These are phyloP conservation scores for Drosophila pectinifera DNA, from an alignment of 1,140 invertebrate genomes.

Conservation along the genomic window DNA sequence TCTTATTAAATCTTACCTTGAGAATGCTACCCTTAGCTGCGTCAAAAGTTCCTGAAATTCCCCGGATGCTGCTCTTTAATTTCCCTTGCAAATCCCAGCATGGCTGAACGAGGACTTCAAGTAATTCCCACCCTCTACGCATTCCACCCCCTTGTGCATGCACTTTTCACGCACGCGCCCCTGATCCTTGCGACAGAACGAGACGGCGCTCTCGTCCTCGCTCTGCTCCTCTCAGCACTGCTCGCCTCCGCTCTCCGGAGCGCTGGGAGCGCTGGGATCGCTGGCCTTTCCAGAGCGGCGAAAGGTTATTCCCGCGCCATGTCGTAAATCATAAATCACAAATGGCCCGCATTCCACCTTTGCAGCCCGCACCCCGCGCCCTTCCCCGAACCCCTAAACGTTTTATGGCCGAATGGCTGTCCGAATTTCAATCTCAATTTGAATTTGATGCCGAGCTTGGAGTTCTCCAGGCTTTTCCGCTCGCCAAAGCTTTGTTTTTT, in stretches of 20 bases:
- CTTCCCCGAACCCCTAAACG: constrained; percentile 74
- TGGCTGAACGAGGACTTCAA: constrained; percentile 29
- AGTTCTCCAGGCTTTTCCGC: constrained; percentile 25
- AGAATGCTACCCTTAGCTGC: not conserved
- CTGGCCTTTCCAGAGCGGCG: constrained; percentile 59
- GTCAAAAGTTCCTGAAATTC: constrained; percentile 5
- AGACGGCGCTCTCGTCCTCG: constrained; percentile 36
- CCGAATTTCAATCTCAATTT: constrained; percentile 68
- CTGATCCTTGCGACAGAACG: constrained; percentile 40
- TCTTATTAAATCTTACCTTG: not conserved
- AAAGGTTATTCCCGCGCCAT: constrained; percentile 75
- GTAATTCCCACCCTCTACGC: constrained; percentile 6
- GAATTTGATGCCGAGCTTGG: constrained; percentile 46
- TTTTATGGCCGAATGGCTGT: constrained; percentile 72
- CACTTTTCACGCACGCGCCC: constrained; percentile 62
- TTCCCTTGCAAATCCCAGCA: constrained; percentile 32
- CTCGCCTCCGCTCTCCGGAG: constrained; percentile 54
- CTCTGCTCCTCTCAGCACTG: not conserved
- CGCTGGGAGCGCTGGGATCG: constrained; percentile 68
- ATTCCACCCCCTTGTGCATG: constrained; percentile 48
- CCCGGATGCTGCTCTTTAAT: constrained; percentile 23
- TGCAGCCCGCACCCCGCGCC: constrained; percentile 6
- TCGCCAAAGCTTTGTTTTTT: constrained; percentile 24
- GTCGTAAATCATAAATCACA: constrained; percentile 81
- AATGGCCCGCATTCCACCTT: constrained; percentile 23